Conservation (phyloP, 2,113 vertebrate genomes). For the Noturus placidus region DNA sequence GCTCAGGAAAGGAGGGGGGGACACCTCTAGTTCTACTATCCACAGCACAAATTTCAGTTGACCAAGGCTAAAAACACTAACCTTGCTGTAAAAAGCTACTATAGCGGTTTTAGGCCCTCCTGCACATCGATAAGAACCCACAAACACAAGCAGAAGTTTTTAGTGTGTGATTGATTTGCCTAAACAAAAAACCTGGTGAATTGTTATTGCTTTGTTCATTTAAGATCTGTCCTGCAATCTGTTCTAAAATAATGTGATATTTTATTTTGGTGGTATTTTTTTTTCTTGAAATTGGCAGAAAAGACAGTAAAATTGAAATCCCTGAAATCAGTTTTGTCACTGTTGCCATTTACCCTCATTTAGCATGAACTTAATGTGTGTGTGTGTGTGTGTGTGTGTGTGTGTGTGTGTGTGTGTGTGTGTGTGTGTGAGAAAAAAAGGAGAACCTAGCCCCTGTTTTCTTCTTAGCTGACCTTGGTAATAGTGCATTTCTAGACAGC, state of each 20-base stretch:
- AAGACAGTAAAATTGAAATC: neutral
- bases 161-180: neutral
- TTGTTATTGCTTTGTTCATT: constrained; percentile 42
- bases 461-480: neutral
- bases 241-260: neutral
- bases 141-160: neutral
- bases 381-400: neutral
- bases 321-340: constrained; percentile 30
- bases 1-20: constrained; percentile 35
- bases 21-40: constrained; percentile 30
- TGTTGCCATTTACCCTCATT: neutral
- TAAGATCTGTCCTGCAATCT: neutral
- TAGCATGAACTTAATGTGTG: neutral
- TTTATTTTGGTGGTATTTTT: neutral
- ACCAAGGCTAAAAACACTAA: constrained; percentile 51
- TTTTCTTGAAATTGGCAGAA: neutral
- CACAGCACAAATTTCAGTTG: constrained; percentile 51
- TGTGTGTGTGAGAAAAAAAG: constrained; percentile 40
- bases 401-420: constrained; percentile 51
- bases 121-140: constrained; percentile 15
- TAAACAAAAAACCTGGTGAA: neutral
- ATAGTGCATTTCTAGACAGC: neutral
- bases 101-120: constrained; percentile 27
- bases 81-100: constrained; percentile 53
- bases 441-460: neutral